Percentiles rank a stretch among this genome's conserved stretches.
Conservation (phyloP, 2,113 vertebrate genomes). For the Etheostoma cragini region DNA sequence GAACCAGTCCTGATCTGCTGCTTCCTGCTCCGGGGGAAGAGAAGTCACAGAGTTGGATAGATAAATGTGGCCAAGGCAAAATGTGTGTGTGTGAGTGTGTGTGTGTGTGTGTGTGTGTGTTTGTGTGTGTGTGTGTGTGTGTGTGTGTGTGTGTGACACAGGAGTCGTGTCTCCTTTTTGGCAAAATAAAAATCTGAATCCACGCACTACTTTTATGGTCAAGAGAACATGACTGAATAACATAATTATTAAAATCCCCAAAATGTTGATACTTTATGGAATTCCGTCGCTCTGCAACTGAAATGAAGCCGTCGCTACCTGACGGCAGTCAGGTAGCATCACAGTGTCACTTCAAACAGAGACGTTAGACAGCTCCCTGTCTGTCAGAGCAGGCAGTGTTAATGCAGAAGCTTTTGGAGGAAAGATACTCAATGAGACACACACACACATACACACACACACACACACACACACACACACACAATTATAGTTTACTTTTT, state of each 20-base stretch:
- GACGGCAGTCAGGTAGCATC: constrained; percentile 34
- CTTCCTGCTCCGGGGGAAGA: constrained; percentile 58
- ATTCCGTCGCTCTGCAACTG: not conserved
- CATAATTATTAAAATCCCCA: not conserved
- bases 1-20: constrained; percentile 60
- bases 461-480: not conserved
- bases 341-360: constrained; percentile 46
- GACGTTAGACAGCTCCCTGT: constrained; percentile 25
- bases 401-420: constrained; percentile 33
- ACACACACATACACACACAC: constrained; percentile 16
- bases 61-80: constrained; percentile 46
- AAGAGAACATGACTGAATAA: not conserved
- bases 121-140: constrained; percentile 3
- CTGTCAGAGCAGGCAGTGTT: constrained; percentile 32
- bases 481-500: constrained; percentile 4
- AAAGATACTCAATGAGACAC: constrained; percentile 13
- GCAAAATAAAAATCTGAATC: not conserved
- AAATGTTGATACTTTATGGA: not conserved
- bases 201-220: not conserved
- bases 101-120: constrained; percentile 7
- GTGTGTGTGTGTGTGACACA: constrained; percentile 6
- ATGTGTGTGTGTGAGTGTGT: constrained; percentile 3
- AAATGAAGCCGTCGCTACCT: too few species aligned
- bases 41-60: constrained; percentile 43
- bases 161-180: not conserved